Base-by-base conservation (phyloP, 2,888 invertebrate genomes). In the Xylota sylvarum region DNA sequence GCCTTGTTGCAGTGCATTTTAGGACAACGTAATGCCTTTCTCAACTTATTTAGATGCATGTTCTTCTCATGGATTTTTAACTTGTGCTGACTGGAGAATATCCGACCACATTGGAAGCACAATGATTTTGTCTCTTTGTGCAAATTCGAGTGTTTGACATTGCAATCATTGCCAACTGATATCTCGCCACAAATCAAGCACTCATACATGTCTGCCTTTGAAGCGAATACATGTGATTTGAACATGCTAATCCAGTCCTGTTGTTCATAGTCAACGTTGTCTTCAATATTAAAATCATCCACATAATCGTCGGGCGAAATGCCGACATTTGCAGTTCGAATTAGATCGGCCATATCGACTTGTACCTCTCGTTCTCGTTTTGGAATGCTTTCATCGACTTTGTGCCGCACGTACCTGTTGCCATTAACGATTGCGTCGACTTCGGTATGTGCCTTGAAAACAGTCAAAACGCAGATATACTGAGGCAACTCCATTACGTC, bases 141-240 rank as follows among this genome's bases (percentile, higher is more conserved):
- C 10, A 40, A n/a, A 64, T 46, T n/a, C 1, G 52, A 46, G 37
- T 85, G 85, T 2, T 67, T 76, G 3, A 19, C 2, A 9, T 72
- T 65, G 6, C 58, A 70, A 1, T 40, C 65, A 23, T 50, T 0
- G 2, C 70, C 80, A 5, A 70, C 6, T 2, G 69, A 37, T 30
- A 85, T 76, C 23, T 85, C 85, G 14, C 85, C 85, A 46, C 85
- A 85, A n/a, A 65, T 60, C 0, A 80, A 58, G 9, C 85, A 85
- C 23, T 85, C 85, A 6, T 65, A 76, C 80, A 85, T 70, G 19
- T 60, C 65, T 6, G 40, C 37, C 10, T 67, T 76, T 0, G 69
- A 40, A 9, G 60, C 10, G 30, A 58, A 67, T 7, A 74, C 48
- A 9, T 70, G 30, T 3, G 48, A 27, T 9, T 62, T 73, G 12